phyloP scores from a whole-genome alignment of 2,113 vertebrate species.

The Ellobius talpinus region DNA sequence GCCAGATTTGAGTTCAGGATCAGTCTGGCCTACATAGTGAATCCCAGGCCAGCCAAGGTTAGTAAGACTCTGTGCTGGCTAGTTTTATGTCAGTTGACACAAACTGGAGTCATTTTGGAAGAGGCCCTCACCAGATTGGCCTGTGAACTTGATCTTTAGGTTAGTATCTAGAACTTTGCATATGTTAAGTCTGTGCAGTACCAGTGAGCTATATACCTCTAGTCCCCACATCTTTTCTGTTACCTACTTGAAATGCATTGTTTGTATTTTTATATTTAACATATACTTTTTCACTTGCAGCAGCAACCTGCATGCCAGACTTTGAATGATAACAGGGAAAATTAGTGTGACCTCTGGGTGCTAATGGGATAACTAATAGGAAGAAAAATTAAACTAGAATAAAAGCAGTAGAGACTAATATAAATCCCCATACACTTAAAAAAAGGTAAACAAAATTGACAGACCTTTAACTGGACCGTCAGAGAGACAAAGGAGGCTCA shows the following conservation, averaged over 20 bases:
- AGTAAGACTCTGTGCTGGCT: background rate
- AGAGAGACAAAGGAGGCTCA: background rate
- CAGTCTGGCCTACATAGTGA: background rate
- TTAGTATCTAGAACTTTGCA: background rate
- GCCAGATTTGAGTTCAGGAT: background rate
- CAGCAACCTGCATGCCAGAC: background rate
- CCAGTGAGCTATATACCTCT: background rate
- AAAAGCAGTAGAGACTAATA: background rate
- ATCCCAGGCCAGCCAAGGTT: background rate
- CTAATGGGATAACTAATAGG: background rate
- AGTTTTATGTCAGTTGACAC: background rate
- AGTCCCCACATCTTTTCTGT: background rate
- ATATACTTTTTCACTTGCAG: background rate
- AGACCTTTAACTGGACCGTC: background rate
- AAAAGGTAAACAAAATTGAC: background rate
- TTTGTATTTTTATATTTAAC: constrained; percentile 41
- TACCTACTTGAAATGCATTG: background rate
- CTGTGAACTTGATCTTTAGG: background rate
- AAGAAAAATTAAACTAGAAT: background rate
- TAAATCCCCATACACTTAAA: background rate
- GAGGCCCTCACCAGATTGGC: background rate
- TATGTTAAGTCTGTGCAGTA: background rate
- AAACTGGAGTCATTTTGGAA: background rate
- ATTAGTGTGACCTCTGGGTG: background rate
- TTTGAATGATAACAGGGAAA: background rate